These are phyloP conservation scores for Paradoxurus hermaphroditus DNA, from an alignment of 2,113 vertebrate species.

Conservation along the genomic window DNA sequence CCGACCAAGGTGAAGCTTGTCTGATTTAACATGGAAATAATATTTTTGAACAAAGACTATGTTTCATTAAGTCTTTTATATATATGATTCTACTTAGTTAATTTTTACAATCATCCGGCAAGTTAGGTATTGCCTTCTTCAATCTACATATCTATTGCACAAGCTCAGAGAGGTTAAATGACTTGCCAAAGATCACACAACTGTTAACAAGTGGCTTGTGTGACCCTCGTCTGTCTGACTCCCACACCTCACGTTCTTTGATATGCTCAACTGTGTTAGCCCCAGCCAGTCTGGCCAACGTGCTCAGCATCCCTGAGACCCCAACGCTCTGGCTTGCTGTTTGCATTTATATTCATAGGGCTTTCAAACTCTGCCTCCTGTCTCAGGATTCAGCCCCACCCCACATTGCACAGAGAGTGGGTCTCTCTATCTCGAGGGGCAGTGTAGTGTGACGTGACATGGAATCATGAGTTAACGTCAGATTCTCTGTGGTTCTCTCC, in stretches of 20 bases:
- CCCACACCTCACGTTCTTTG: background rate
- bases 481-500: background rate
- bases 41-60: background rate
- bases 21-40: background rate
- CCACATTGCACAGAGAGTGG: background rate
- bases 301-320: background rate
- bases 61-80: background rate
- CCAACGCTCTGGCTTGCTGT: background rate
- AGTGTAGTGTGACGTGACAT: accelerated
- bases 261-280: accelerated
- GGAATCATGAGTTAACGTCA: background rate
- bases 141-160: no score
- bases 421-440: background rate
- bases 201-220: accelerated
- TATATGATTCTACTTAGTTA: no score
- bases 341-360: background rate
- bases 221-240: background rate
- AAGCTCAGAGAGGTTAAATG: background rate
- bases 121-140: background rate
- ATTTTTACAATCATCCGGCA: background rate
- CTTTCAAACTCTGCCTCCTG: background rate
- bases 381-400: background rate
- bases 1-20: background rate
- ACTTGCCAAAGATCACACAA: background rate
- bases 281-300: accelerated